A percentile compares a stretch with the other conserved stretches of the same genome.
phyloP scores from a whole-genome alignment of 2,888 invertebrate genomes.

The Euphydryas editha region DNA sequence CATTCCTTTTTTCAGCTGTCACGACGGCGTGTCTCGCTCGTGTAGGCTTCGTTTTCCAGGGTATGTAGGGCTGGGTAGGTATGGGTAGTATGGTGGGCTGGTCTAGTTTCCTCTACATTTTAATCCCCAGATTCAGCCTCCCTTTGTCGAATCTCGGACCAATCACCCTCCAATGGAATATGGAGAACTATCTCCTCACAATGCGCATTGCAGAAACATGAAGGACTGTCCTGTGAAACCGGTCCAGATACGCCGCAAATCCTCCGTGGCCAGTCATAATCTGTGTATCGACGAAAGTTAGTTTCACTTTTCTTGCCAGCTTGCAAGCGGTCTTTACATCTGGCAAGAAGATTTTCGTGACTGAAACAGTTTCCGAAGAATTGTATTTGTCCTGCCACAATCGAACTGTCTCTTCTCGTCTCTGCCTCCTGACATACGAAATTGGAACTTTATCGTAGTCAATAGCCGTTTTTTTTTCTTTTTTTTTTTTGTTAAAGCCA shows the following conservation, averaged over 20 bases:
- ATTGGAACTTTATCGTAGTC: slow-evolving; percentile 9
- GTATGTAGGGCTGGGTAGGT: too few relatives aligned
- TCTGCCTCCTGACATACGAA: not conserved
- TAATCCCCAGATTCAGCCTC: too few relatives aligned
- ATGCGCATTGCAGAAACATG: slow-evolving; percentile 17
- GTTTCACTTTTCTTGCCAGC: too few relatives aligned
- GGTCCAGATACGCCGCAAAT: slow-evolving; percentile 15
- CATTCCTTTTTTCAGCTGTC: too few relatives aligned
- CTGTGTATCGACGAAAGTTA: too few relatives aligned
- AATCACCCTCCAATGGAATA: not conserved
- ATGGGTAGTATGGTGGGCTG: too few relatives aligned
- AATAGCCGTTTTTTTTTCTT: too few relatives aligned
- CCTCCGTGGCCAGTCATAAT: slow-evolving; percentile 30
- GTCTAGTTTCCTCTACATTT: too few relatives aligned
- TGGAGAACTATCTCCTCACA: slow-evolving; percentile 12
- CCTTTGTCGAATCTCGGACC: too few relatives aligned
- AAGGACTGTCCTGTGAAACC: not conserved
- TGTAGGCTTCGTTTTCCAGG: too few relatives aligned
- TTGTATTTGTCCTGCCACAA: not conserved
- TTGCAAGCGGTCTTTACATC: not conserved
- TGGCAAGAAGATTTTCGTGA: not conserved
- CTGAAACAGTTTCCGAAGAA: not conserved
- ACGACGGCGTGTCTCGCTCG: too few relatives aligned
- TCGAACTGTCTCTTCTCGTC: too few relatives aligned
- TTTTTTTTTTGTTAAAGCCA: slow-evolving; percentile 5